phyloP scores from a whole-genome alignment of 2,797 vertebrate genomes.

The Cryptoprocta ferox region DNA sequence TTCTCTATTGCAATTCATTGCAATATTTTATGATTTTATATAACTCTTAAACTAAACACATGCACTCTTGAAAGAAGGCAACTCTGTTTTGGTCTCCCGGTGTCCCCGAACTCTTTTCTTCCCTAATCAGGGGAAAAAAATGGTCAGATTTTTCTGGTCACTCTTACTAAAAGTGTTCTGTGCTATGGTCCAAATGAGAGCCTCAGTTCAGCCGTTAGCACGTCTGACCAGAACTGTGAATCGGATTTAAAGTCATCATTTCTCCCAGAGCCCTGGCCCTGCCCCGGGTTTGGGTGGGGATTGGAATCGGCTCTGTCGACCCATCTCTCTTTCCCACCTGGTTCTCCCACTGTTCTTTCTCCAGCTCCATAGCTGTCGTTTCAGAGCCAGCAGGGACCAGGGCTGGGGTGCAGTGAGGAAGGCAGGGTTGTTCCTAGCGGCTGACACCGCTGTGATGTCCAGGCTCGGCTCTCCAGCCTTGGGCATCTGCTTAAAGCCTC shows the following conservation, averaged over 20 bases:
- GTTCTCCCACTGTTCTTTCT: background rate
- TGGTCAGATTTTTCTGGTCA: background rate
- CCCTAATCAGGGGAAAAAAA: background rate
- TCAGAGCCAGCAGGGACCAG: background rate
- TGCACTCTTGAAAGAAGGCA: background rate
- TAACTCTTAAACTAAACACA: background rate
- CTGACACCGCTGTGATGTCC: background rate
- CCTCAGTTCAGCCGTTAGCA: background rate
- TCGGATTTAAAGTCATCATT: background rate
- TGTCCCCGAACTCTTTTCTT: background rate
- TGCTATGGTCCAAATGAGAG: background rate
- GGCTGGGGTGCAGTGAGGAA: background rate
- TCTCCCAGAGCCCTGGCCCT: fast-evolving
- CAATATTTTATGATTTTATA: background rate
- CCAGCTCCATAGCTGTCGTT: background rate
- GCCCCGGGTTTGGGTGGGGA: background rate
- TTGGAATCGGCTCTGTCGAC: no score
- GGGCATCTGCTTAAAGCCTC: background rate
- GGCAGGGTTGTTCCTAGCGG: background rate
- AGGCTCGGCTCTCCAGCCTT: background rate
- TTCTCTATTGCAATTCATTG: conserved; percentile 26
- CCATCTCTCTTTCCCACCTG: background rate
- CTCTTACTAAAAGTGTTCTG: background rate
- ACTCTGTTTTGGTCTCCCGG: background rate
- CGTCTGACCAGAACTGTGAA: background rate